Base-by-base conservation (phyloP, 2,113 vertebrate genomes). In the Halichoeres trimaculatus region DNA sequence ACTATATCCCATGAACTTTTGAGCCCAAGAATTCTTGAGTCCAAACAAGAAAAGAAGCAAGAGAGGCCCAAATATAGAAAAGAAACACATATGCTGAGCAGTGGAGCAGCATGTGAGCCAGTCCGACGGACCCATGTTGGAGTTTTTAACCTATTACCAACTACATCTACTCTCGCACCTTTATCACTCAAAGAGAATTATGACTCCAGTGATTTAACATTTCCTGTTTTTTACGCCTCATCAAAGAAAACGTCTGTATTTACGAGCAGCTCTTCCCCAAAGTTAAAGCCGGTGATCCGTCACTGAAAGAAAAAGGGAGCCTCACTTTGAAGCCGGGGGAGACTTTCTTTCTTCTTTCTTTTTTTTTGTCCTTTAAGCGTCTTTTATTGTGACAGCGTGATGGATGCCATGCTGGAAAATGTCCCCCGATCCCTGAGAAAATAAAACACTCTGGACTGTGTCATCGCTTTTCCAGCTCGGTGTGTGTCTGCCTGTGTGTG, bases 401-500 rank as follows among this genome's bases (percentile, higher is more conserved):
- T 85, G 81, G 82, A 89, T 88, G 89, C 82, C 70, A 70, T 40
- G 41, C 61, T 77, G 88, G 88, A 90, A 85, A 90, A 80, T 79
- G 88, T 89, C 88, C 85, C 87, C 65, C 8, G 75, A 78, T 79
- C 82, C 79, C 81, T 8, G 16, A 81, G 86, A 89, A 88, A 88
- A 84, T 88, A 88, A 90, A 90, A 88, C 85, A 83, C 84, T 81
- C 76, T 83, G 80, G 83, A 76, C 79, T 68, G 74, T 78, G 70
- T 87, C 86, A 85, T 84, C 45, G 23, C 66, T 83, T 83, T 91
- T 91, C 83, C 85, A 86, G 78, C 75, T 79, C 54, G 3, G 75
- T 47, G 55, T 73, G 74, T 48, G 67, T 57, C 2, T 20, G 67
- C 22, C 38, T 43, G 54, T 51, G 45, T 19, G 53, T 20, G 62